These are phyloP conservation scores for Dryobates pubescens DNA, from an alignment of 2,797 vertebrate genomes.

Conservation along the genomic window DNA sequence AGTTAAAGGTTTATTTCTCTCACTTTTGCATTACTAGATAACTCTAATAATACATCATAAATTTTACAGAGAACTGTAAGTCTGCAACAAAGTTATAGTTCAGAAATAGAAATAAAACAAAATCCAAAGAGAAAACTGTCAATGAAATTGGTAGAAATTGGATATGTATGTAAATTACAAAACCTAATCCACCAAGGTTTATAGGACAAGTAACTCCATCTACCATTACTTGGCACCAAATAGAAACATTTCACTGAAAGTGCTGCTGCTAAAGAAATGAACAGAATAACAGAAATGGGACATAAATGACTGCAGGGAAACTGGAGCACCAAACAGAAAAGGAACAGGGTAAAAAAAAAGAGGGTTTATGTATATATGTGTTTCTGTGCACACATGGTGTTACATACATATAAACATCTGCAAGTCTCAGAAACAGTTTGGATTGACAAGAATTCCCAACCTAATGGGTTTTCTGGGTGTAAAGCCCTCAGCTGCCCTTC, in stretches of 20 bases:
- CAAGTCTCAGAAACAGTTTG: not conserved
- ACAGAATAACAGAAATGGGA: slow-evolving; percentile 71
- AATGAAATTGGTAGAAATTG: slow-evolving; percentile 70
- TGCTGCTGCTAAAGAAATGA: slow-evolving; percentile 53
- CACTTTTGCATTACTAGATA: slow-evolving; percentile 33
- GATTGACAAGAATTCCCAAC: not conserved
- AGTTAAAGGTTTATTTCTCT: slow-evolving; percentile 39
- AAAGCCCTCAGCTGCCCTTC: not conserved
- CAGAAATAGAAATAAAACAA: slow-evolving; percentile 56
- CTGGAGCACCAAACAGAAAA: slow-evolving; percentile 8
- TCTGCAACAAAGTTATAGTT: slow-evolving; percentile 28
- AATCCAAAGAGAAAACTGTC: slow-evolving; percentile 56
- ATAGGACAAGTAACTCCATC: slow-evolving; percentile 56
- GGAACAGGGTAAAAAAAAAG: not conserved
- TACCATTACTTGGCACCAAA: slow-evolving; percentile 56
- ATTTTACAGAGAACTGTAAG: slow-evolving; percentile 51
- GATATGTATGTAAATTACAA: slow-evolving; percentile 69
- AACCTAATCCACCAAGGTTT: slow-evolving; percentile 67
- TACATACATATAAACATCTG: not conserved
- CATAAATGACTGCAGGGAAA: slow-evolving; percentile 58
- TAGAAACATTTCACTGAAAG: slow-evolving; percentile 63
- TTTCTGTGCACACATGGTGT: not conserved
- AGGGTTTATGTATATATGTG: not conserved
- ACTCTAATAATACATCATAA: slow-evolving; percentile 44
- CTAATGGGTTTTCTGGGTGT: not conserved